A percentile compares a stretch with the other conserved stretches of the same genome.
Conservation (phyloP, 2,113 vertebrate species). For the Pelvicachromis taeniatus region DNA sequence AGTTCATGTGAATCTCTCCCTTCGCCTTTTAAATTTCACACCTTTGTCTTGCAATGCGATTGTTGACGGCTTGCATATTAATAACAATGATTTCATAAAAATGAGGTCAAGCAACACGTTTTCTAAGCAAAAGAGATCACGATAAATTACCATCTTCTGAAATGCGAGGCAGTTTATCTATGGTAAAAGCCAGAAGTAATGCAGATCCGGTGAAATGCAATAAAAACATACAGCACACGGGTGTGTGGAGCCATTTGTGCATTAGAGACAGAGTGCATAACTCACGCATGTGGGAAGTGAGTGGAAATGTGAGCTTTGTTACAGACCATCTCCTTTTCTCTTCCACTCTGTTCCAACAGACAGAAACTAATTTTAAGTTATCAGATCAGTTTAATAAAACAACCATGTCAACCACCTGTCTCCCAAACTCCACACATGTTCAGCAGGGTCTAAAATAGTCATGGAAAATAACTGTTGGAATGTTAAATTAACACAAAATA, state of each 20-base stretch:
- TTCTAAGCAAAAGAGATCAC: background rate
- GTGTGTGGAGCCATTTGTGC: background rate
- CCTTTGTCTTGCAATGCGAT: background rate
- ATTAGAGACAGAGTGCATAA: background rate
- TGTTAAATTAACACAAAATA: background rate
- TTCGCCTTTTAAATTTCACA: background rate
- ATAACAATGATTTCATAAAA: background rate
- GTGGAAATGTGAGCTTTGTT: background rate
- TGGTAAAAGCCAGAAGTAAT: background rate
- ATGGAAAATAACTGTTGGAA: background rate
- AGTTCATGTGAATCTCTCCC: background rate
- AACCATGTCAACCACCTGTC: conserved; percentile 21
- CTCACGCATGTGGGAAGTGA: background rate
- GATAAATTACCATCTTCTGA: background rate
- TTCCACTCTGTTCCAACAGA: background rate
- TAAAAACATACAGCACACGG: background rate
- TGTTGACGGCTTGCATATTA: background rate
- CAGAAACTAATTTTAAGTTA: conserved; percentile 8
- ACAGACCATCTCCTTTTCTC: background rate
- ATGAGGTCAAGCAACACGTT: background rate
- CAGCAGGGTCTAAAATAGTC: background rate
- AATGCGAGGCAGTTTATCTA: background rate
- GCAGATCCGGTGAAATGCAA: background rate
- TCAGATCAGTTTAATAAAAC: conserved; percentile 21
- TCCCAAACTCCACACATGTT: background rate